Base-by-base conservation (phyloP, 2,797 vertebrate species). In the Falco peregrinus region DNA sequence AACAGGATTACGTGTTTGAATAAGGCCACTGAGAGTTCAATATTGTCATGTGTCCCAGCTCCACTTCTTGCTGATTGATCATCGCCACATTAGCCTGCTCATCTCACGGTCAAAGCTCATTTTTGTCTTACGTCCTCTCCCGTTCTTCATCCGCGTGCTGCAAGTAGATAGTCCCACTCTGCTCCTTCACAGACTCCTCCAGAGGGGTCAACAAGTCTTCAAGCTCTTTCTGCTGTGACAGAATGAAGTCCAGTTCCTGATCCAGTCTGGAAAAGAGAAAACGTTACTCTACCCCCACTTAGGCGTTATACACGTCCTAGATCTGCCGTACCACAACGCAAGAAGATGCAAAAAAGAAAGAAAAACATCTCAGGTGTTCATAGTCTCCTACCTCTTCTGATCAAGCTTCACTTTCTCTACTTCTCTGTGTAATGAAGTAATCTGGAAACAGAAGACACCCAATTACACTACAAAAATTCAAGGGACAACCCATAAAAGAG, bases 351-450 rank as follows among this genome's bases (percentile, higher is more conserved):
- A 68, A 70, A 41, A 19, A 19, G 48, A 61, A 35, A 21, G 2
- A 2, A 50, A 67, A 68, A 11, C 7, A 25, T 24, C 35, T 16
- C 71, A 45, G 4, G 21, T 0, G 9, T 20, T 41, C 74, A 6
- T 1, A 28, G 31, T 19, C 16, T 39, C 76, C 2, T 79, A 98
- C 98, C 98, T 98, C 97, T 98, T 98, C 97, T 99, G 99, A 96
- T 99, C 99, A 96, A 99, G 97, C 97, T 99, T 99, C 93, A 99
- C 99, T 91, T 99, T 99, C 98, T 99, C 99, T 94, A 99, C 99
- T 96, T 99, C 99, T 39, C 99, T 99, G 87, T 99, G 99, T 70
- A 99, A 97, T 1, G 98, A 94, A 5, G 99, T 99, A 94, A 99
- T 99, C 98, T 98, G 93, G 16, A 90, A 90, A 63, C 13, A 94